Conservation (phyloP, 2,113 vertebrate genomes). For the Coregonus clupeaformis region DNA sequence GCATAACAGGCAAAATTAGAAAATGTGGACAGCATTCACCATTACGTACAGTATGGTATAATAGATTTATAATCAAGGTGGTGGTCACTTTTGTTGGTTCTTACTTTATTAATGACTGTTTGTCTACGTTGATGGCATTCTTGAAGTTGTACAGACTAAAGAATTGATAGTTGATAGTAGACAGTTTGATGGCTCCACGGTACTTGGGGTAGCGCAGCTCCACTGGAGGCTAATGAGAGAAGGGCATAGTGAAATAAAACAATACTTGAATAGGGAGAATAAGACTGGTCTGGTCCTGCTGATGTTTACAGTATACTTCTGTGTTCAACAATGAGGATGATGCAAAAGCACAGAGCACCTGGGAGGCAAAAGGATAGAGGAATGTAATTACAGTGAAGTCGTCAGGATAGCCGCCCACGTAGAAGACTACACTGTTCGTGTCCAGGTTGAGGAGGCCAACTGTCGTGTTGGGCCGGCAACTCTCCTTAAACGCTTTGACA, state of each 20-base stretch:
- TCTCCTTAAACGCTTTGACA: background rate
- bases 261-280: no score
- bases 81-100: background rate
- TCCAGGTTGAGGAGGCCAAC: conserved; percentile 74
- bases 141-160: background rate
- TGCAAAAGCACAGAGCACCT: background rate
- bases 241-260: background rate
- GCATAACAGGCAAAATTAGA: no score
- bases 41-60: no score
- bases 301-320: background rate
- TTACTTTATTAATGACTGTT: background rate
- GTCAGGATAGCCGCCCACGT: conserved; percentile 71
- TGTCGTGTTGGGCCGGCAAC: conserved; percentile 42
- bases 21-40: no score
- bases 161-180: background rate
- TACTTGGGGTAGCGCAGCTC: background rate
- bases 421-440: conserved; percentile 80
- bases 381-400: background rate
- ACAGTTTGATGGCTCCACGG: background rate
- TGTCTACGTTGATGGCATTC: background rate
- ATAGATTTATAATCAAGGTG: background rate
- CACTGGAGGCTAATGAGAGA: background rate
- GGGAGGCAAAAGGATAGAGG: background rate
- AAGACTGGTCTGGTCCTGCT: background rate
- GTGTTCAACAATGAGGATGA: background rate